Conservation (phyloP, 2,888 invertebrate species). For the Cephalotes varians region DNA sequence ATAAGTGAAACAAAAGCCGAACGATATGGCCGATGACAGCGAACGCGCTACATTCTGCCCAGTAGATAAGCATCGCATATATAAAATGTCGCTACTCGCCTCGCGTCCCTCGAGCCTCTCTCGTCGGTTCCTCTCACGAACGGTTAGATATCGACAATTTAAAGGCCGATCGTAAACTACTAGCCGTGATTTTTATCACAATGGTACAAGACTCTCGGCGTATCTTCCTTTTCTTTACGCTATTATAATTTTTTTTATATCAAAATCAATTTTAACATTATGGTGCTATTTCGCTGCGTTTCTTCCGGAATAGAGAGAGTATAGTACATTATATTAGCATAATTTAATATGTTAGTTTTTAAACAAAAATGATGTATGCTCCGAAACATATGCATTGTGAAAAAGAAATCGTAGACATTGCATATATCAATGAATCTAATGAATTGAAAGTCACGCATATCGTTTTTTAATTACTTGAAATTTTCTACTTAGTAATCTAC, state of each 20-base stretch:
- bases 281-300: background rate
- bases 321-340: too few relatives aligned
- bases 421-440: background rate
- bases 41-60: slow-evolving; percentile 59
- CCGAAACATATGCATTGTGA: too few relatives aligned
- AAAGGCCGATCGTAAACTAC: slow-evolving; percentile 59
- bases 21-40: slow-evolving; percentile 59
- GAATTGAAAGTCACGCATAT: background rate
- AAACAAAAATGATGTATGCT: background rate
- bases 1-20: slow-evolving; percentile 60
- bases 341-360: background rate
- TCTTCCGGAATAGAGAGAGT: background rate
- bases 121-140: slow-evolving; percentile 36
- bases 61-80: slow-evolving; percentile 64
- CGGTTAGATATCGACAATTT: slow-evolving; percentile 56
- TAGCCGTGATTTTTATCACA: slow-evolving; percentile 53
- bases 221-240: slow-evolving; percentile 29
- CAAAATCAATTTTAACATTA: slow-evolving; percentile 5
- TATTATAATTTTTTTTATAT: slow-evolving; percentile 35
- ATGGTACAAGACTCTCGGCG: slow-evolving; percentile 39
- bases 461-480: background rate
- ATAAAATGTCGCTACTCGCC: slow-evolving; percentile 53
- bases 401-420: too few relatives aligned
- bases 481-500: background rate
- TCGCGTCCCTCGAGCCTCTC: slow-evolving; percentile 29